Evolutionary conservation across 2,797 vertebrate species (phyloP), one percentile per base, ranked within the genome.

Genomic region (Coracias cyanogaster): DNA sequence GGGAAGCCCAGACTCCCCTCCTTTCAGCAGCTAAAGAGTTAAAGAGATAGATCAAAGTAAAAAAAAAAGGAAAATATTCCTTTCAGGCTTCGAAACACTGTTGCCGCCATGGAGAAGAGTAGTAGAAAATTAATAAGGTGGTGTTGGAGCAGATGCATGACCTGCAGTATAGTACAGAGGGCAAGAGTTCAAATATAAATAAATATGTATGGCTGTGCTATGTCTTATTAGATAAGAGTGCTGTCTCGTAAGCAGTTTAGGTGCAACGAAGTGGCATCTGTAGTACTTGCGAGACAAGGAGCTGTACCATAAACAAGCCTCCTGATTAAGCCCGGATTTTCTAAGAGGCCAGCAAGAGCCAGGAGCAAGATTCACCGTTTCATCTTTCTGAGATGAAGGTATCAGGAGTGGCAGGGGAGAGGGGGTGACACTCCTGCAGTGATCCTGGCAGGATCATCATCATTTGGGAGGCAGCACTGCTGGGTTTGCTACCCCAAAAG

Each of bases 181-280:
- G 94, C 96, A 96, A 95, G 95, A 97, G 97, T 97, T 97, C 97
- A 97, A 97, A 97, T 97, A 97, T 97, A 97, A 97, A 97, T 97
- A 97, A 96, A 97, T 97, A 97, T 97, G 94, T 97, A 97, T 97
- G 94, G 95, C 96, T 95, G 94, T 96, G 93, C 96, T 97, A 95
- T 93, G 93, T 97, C 96, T 96, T 97, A 97, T 97, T 97, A 96
- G 96, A 96, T 96, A 95, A 92, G 94, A 96, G 94, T 95, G 92
- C 94, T 97, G 95, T 97, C 97, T 97, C 71, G 94, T 95, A 97
- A 96, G 96, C 96, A 95, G 92, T 97, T 97, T 96, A 97, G 94
- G 91, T 96, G 92, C 92, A 97, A 94, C 46, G 2, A 97, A 96
- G 95, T 97, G 96, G 96, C 96, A 97, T 96, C 95, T 96, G 94